Conservation (phyloP, 2,113 vertebrate genomes). For the Taxidea taxus region DNA sequence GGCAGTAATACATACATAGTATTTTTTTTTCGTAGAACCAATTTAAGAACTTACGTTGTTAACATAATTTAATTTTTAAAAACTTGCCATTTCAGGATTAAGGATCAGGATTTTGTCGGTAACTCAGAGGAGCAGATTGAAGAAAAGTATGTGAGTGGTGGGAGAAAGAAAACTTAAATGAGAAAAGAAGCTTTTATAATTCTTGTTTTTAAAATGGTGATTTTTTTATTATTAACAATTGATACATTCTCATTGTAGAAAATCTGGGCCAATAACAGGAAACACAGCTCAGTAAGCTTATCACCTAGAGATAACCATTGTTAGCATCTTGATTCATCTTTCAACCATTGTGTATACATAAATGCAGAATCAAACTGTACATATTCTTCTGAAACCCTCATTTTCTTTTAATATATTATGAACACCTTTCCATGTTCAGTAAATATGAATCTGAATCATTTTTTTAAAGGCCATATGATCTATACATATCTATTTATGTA, state of each 20-base stretch:
- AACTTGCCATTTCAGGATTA: neutral
- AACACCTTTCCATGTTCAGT: neutral
- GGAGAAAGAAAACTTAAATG: neutral
- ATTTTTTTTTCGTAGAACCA: neutral
- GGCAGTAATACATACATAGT: neutral
- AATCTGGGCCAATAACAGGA: neutral
- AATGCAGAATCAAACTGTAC: neutral
- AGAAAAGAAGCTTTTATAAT: neutral
- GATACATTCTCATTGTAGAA: neutral
- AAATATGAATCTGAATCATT: neutral
- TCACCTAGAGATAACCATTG: neutral
- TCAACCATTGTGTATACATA: neutral
- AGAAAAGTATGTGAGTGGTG: neutral
- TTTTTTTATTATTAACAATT: neutral
- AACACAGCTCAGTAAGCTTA: neutral
- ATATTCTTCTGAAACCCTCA: neutral
- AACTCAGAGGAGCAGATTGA: neutral
- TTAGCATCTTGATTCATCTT: neutral
- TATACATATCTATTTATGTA: neutral
- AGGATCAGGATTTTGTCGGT: neutral
- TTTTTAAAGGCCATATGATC: neutral
- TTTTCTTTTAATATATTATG: neutral
- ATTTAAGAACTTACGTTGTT: conserved; percentile 23
- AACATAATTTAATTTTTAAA: conserved; percentile 12
- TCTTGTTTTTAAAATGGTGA: conserved; percentile 12